Conservation (phyloP, 53 echinoderm and acorn worm species). For the Paracentrotus lividus region DNA sequence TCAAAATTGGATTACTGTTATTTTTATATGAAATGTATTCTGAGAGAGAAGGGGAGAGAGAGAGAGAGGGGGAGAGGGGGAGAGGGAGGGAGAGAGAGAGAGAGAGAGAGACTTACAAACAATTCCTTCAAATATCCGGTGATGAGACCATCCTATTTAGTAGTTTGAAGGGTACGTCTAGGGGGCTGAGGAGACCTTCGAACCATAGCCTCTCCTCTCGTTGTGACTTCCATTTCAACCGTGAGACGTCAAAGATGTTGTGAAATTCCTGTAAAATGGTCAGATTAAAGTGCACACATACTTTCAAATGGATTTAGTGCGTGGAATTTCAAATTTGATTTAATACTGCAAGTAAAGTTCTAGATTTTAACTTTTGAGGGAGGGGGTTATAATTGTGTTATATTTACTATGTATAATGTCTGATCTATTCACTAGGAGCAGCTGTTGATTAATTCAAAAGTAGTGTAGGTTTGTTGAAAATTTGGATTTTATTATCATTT, state of each 20-base stretch:
- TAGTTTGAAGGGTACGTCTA: conserved; percentile 83
- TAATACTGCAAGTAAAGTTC: too few relatives aligned
- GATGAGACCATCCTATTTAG: conserved; percentile 78
- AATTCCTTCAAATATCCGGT: conserved; percentile 77
- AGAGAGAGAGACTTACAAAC: conserved; percentile 83
- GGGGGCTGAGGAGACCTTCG: conserved; percentile 78
- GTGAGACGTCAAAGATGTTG: conserved; percentile 86
- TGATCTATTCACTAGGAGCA: too few relatives aligned
- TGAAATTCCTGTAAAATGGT: conserved; percentile 76
- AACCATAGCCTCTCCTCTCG: conserved; percentile 85
- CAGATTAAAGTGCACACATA: neutral
- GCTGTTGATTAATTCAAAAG: too few relatives aligned
- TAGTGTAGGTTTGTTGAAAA: too few relatives aligned
- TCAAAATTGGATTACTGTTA: too few relatives aligned
- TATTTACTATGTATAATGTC: too few relatives aligned
- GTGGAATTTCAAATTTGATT: too few relatives aligned
- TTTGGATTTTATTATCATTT: too few relatives aligned
- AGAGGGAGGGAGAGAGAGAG: neutral
- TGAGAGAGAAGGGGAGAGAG: neutral
- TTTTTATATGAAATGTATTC: too few relatives aligned
- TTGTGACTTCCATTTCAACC: conserved; percentile 83
- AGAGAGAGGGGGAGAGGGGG: neutral
- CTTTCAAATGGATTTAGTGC: neutral
- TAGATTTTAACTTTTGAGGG: too few relatives aligned
- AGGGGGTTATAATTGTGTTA: too few relatives aligned